These are phyloP conservation scores for Ornithorhynchus anatinus DNA, from an alignment of 2,113 vertebrate genomes.

Conservation along the genomic window DNA sequence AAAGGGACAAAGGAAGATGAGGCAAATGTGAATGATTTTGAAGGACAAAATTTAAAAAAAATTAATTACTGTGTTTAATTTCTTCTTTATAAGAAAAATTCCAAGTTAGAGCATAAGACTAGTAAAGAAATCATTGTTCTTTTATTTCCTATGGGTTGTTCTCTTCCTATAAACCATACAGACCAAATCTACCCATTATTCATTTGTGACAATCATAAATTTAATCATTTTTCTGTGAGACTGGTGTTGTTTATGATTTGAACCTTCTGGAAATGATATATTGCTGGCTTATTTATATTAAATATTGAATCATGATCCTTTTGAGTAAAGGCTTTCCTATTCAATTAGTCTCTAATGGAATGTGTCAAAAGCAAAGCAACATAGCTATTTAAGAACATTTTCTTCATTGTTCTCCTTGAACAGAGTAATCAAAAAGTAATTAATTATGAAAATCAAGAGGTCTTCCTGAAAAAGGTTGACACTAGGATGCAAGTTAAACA, in stretches of 20 bases:
- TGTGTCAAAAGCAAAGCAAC: background rate
- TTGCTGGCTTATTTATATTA: slow-evolving; percentile 24
- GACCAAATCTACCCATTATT: slow-evolving; percentile 18
- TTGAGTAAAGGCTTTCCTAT: background rate
- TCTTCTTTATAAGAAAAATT: slow-evolving; percentile 37
- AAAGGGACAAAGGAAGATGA: slow-evolving; percentile 24
- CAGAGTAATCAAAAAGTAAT: background rate
- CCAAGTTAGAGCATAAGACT: slow-evolving; percentile 37
- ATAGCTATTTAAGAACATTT: background rate
- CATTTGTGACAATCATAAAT: slow-evolving; percentile 15
- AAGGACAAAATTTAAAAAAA: slow-evolving; percentile 26
- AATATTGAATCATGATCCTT: slow-evolving; percentile 10
- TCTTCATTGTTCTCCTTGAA: background rate
- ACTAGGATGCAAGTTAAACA: background rate
- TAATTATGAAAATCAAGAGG: rapidly evolving
- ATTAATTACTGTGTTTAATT: background rate
- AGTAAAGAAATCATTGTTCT: slow-evolving; percentile 26
- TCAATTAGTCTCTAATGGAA: background rate
- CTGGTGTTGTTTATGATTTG: background rate
- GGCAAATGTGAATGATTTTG: slow-evolving; percentile 8
- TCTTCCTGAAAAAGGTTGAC: background rate
- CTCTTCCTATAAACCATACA: slow-evolving; percentile 32
- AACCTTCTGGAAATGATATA: background rate
- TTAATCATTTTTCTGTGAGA: background rate
- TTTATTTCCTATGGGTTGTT: slow-evolving; percentile 43